Base-by-base conservation (phyloP, 2,113 vertebrate species). In the Holacanthus passer region DNA sequence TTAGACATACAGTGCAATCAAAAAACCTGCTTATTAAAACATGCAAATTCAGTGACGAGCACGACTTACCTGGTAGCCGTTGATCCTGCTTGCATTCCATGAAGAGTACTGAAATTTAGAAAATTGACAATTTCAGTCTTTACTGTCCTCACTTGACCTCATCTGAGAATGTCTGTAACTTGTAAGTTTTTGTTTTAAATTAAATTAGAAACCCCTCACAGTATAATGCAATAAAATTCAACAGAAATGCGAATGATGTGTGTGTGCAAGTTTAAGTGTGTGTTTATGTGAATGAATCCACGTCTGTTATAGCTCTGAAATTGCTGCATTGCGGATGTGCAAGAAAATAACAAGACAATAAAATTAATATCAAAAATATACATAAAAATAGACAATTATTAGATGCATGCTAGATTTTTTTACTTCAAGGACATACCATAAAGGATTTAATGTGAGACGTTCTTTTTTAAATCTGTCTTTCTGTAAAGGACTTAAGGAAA, bases 41-140 rank as follows among this genome's bases (percentile, higher is more conserved):
- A 76, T 20, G 7, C 16, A n/a, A 62, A 56, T 29, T 59, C 5
- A 47, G 10, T 35, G 24, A 69, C 31, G 5, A 32, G 19, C 27
- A 31, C 10, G 11, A 67, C 63, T 88, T 83, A 93, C 93, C 47
- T 59, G 35, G n/a, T 41, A 52, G 59, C 7, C 41, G 43, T 52
- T 69, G 0, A 0, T 73, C 52, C n/a, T 87, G 75, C 24, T 80
- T 37, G 53, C 9, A 10, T 1, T 48, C 87, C 66, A 83, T 1
- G 47, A 41, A 31, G 71, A 62, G 76, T 55, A 39, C 77, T 93
- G 71, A 71, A 88, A 85, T 17, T 5, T 79, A 65, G 5, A 17
- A 69, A 68, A 39, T 2, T 3, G 20, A 80, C 13, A 32, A 4
- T 45, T 45, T 62, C 2, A 55, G 41, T 31, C 10, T 41, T 35